A percentile compares a stretch with the other conserved stretches of the same genome.
Conservation (phyloP, 1,140 invertebrate genomes). For the Drosophila navojoa region DNA sequence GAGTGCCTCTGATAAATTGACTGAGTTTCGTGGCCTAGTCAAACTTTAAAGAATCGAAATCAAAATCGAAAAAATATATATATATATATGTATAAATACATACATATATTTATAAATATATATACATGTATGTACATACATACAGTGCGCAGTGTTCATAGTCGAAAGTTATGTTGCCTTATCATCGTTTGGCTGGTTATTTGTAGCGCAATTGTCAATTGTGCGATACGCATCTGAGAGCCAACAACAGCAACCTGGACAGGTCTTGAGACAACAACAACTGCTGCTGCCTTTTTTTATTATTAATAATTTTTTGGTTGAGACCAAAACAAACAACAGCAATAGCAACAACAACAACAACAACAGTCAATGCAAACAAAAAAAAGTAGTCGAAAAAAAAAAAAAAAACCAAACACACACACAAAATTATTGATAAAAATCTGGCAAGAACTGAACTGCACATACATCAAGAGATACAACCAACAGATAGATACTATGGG, state of each 20-base stretch:
- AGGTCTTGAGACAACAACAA: slow-evolving; percentile 37
- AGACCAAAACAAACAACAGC: slow-evolving; percentile 36
- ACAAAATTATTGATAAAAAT: slow-evolving; percentile 49
- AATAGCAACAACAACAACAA: slow-evolving; percentile 4
- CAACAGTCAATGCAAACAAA: slow-evolving; percentile 3
- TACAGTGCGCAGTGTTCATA: slow-evolving; percentile 42
- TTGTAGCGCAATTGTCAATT: slow-evolving; percentile 79
- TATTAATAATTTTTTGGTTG: slow-evolving; percentile 45
- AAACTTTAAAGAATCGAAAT: slow-evolving; percentile 46
- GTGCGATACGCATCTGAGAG: slow-evolving; percentile 64
- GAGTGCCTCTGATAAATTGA: slow-evolving; percentile 70
- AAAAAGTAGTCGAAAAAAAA: slow-evolving; percentile 16
- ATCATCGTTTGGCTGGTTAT: slow-evolving; percentile 56
- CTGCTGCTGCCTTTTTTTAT: slow-evolving; percentile 32
- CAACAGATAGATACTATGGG: slow-evolving; percentile 8
- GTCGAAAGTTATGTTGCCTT: slow-evolving; percentile 68
- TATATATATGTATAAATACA: too few relatives aligned
- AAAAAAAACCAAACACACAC: background rate
- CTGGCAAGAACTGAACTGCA: slow-evolving; percentile 27
- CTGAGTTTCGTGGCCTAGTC: slow-evolving; percentile 57
- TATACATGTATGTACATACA: too few relatives aligned
- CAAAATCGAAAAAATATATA: slow-evolving; percentile 24
- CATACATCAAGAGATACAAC: slow-evolving; percentile 18
- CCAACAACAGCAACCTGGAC: slow-evolving; percentile 40
- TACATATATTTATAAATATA: too few relatives aligned